Conservation (phyloP, 2,888 invertebrate species). For the Flexamia atlantica region DNA sequence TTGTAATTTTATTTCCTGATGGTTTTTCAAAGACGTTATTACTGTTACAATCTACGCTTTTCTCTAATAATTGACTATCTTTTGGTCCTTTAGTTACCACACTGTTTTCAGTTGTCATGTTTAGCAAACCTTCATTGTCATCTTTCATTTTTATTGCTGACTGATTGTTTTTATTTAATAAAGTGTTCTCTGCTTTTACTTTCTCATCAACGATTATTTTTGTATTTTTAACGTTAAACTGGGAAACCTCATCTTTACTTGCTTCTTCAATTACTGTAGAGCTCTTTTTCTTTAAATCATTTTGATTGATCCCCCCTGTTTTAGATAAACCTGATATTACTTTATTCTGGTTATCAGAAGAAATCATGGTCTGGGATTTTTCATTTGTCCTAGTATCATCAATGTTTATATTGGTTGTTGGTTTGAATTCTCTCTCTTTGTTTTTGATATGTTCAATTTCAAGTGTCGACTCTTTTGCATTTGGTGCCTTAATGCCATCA, state of each 20-base stretch:
- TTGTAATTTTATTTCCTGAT: background rate
- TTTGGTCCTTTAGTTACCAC: background rate
- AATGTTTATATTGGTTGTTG: background rate
- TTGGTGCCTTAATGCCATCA: background rate
- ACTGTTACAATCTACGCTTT: conserved; percentile 6
- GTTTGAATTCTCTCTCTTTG: background rate
- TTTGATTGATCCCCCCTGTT: background rate
- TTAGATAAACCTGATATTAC: background rate
- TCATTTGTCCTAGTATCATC: background rate
- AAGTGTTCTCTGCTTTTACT: background rate
- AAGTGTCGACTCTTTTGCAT: background rate
- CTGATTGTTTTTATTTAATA: background rate
- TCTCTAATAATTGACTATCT: background rate
- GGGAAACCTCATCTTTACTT: background rate
- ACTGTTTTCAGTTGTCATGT: background rate
- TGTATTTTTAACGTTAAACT: background rate
- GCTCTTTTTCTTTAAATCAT: background rate
- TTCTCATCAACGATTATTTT: background rate
- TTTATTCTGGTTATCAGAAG: background rate
- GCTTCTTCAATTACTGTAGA: background rate
- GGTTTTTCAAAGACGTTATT: background rate
- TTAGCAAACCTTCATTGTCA: background rate
- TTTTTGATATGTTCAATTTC: background rate
- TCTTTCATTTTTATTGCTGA: background rate
- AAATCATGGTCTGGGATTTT: background rate